These are phyloP conservation scores for Synanthedon andrenaeformis DNA, from an alignment of 2,888 invertebrate genomes.

Conservation along the genomic window DNA sequence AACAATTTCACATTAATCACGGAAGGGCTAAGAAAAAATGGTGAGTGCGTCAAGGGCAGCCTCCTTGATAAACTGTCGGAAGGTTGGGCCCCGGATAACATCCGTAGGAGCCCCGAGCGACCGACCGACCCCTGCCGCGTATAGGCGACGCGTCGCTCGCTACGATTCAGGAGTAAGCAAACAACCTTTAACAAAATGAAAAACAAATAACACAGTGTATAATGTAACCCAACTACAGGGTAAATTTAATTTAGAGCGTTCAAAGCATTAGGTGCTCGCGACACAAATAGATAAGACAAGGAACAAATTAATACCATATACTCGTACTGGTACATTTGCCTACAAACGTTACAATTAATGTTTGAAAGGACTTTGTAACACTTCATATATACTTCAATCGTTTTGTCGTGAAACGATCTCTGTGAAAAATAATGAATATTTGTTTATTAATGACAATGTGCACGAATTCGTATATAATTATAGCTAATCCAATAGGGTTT, in stretches of 20 bases:
- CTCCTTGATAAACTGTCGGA: constrained; percentile 26
- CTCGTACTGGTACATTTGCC: constrained; percentile 2
- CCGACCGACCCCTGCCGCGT: constrained; percentile 2
- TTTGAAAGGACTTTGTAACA: no score
- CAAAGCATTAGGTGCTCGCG: constrained; percentile 6
- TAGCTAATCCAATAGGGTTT: no score
- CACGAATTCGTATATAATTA: no score
- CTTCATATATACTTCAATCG: no score
- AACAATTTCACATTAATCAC: constrained; percentile 33
- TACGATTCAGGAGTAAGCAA: constrained; percentile 9
- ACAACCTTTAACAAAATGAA: constrained; percentile 28
- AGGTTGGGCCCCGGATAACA: constrained; percentile 29
- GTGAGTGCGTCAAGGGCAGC: constrained; percentile 26
- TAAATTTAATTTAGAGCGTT: not conserved
- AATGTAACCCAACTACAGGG: not conserved
- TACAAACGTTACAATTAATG: constrained; percentile 25
- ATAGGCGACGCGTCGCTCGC: not conserved
- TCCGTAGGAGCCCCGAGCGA: constrained; percentile 16
- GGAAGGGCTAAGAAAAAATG: constrained; percentile 24
- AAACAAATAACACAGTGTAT: constrained; percentile 18
- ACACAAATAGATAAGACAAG: constrained; percentile 9
- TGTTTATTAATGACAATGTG: no score
- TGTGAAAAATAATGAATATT: no score
- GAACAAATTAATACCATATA: constrained; percentile 9
- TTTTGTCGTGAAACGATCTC: no score